These are phyloP conservation scores for Catagonus wagneri DNA, from an alignment of 2,113 vertebrate genomes.

Conservation along the genomic window DNA sequence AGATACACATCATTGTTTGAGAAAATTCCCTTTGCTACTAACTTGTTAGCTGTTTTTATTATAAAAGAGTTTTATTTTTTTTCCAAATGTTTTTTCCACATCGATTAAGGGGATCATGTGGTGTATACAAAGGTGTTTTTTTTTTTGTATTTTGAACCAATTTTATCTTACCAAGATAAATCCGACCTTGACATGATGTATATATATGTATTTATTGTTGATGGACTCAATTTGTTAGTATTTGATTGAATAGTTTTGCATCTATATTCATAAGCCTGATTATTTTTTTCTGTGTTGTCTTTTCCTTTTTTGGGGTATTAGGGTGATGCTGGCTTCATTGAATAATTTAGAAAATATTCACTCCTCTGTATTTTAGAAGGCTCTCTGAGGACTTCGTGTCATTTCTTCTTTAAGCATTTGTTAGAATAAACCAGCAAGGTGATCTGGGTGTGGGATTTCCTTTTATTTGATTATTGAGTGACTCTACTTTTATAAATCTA, in stretches of 20 bases:
- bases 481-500: background rate
- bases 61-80: background rate
- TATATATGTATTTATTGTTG: background rate
- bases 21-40: background rate
- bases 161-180: background rate
- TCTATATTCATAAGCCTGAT: background rate
- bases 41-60: background rate
- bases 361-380: background rate
- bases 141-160: slow-evolving; percentile 15
- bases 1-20: background rate
- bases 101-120: background rate
- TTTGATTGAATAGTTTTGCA: background rate
- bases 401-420: background rate
- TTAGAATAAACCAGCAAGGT: background rate
- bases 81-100: background rate
- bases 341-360: background rate
- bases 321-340: background rate
- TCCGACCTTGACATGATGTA: background rate
- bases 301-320: background rate
- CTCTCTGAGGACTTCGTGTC: background rate
- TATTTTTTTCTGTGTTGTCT: background rate
- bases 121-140: background rate
- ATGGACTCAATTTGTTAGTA: background rate
- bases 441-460: background rate
- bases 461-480: background rate